Percentiles rank a stretch among this genome's conserved stretches.
Evolutionary conservation across 2,797 vertebrate species (phyloP).

Genomic region (Cyclopterus lumpus): DNA sequence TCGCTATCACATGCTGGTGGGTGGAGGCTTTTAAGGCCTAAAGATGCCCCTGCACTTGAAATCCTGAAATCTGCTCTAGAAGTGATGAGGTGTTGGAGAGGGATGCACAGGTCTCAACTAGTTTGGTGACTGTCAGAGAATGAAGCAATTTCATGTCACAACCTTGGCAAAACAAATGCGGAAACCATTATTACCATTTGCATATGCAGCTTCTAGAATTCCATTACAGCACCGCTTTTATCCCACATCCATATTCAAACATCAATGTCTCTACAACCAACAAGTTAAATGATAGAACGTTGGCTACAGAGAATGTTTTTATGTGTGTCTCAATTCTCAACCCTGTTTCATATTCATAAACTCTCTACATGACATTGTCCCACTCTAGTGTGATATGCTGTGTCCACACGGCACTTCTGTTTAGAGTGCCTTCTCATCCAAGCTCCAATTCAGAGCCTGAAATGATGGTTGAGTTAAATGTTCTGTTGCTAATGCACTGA

Average conservation of each 20-base stretch:
- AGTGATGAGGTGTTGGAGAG: conserved; percentile 58
- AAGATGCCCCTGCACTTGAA: conserved; percentile 59
- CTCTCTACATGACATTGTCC: conserved; percentile 69
- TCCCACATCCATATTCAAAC: conserved; percentile 59
- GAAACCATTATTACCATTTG: conserved; percentile 8
- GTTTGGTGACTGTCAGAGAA: conserved; percentile 52
- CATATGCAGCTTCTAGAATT: conserved; percentile 8
- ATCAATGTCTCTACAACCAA: conserved; percentile 42
- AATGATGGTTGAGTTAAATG: conserved; percentile 80
- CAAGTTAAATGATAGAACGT: conserved; percentile 50
- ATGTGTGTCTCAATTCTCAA: conserved; percentile 45
- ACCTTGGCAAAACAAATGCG: conserved; percentile 30
- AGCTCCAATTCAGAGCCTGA: conserved; percentile 76
- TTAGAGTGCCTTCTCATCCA: conserved; percentile 77
- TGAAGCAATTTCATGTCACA: conserved; percentile 40
- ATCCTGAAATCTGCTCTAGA: conserved; percentile 55
- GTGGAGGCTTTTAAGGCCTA: conserved; percentile 57
- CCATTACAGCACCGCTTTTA: conserved; percentile 39
- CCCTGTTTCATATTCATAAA: conserved; percentile 78
- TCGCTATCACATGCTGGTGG: conserved; percentile 39
- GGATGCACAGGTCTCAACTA: conserved; percentile 32
- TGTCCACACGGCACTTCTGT: conserved; percentile 71
- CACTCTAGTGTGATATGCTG: conserved; percentile 67
- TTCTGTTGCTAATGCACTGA: conserved; percentile 82
- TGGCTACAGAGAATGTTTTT: conserved; percentile 42